Evolutionary conservation across 1,140 invertebrate genomes (phyloP).

Genomic region (Cydia splendana): DNA sequence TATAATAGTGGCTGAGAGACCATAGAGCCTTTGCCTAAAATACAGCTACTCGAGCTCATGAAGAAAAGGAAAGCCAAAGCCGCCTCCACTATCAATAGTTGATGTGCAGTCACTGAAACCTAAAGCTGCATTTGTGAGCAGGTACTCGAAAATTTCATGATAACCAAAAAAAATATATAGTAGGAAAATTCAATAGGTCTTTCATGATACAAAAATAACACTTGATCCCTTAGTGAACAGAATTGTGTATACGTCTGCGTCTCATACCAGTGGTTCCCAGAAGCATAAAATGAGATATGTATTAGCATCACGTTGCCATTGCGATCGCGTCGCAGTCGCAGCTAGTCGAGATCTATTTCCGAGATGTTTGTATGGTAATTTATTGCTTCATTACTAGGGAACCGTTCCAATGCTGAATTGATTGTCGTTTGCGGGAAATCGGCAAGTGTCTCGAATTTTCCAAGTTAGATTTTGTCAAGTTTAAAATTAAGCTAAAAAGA

Average conservation of each 20-base stretch:
- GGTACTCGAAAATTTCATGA: no score
- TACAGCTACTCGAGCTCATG: no score
- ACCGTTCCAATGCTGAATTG: constrained; percentile 28
- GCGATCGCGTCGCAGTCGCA: constrained; percentile 26
- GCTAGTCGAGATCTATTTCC: constrained; percentile 42
- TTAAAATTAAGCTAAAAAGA: not conserved
- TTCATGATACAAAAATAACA: not conserved
- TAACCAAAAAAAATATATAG: not conserved
- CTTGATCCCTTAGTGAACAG: not conserved
- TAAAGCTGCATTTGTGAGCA: no score
- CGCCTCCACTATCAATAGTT: no score
- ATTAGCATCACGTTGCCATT: constrained; percentile 49
- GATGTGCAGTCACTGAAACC: no score
- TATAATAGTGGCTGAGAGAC: no score
- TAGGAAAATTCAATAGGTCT: not conserved
- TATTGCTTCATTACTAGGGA: constrained; percentile 16
- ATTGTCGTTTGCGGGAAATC: not conserved
- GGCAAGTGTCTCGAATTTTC: not conserved
- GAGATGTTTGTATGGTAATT: constrained; percentile 50
- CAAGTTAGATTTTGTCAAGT: not conserved
- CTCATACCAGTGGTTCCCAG: constrained; percentile 36
- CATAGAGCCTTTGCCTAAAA: no score
- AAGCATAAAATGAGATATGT: constrained; percentile 44
- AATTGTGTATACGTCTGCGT: not conserved
- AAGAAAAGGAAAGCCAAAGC: no score